Evolutionary conservation across 2,888 invertebrate species (phyloP).

Genomic region (Sarcophaga caerulescens): DNA sequence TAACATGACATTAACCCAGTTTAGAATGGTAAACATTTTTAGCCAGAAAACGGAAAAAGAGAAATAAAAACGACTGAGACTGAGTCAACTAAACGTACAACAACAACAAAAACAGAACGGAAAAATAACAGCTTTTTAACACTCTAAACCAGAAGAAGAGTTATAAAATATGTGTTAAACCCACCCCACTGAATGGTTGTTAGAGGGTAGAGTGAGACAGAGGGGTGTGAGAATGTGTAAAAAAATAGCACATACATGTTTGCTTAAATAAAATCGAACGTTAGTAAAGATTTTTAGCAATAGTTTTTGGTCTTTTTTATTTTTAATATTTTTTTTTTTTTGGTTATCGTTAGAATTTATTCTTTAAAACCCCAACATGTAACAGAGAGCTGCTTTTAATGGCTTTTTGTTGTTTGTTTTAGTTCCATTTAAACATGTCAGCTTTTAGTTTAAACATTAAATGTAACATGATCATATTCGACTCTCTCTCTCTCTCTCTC

Average conservation of each 20-base stretch:
- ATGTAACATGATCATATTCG: constrained; percentile 33
- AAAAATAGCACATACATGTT: constrained; percentile 24
- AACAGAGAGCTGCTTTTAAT: constrained; percentile 56
- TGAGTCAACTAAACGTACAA: not conserved
- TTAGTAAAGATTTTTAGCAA: constrained; percentile 40
- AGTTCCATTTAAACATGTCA: constrained; percentile 38
- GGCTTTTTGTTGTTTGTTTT: constrained; percentile 60
- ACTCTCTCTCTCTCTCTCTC: too few relatives aligned
- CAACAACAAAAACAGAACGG: not conserved
- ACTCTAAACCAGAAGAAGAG: constrained; percentile 6
- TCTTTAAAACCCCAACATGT: constrained; percentile 38
- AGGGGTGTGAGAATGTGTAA: not conserved
- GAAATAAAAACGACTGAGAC: too few relatives aligned
- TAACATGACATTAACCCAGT: constrained; percentile 66
- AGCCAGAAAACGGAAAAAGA: constrained; percentile 26
- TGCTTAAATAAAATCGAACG: constrained; percentile 43
- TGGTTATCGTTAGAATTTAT: constrained; percentile 41
- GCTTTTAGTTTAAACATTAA: constrained; percentile 38
- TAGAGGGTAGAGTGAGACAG: too few relatives aligned
- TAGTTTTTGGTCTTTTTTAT: not conserved
- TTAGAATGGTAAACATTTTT: constrained; percentile 58
- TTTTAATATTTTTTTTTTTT: constrained; percentile 8
- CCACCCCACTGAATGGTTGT: too few relatives aligned
- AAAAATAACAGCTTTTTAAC: constrained; percentile 26
- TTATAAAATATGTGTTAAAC: constrained; percentile 22